These are phyloP conservation scores for Patiria miniata DNA, from an alignment of 35 echinoderm and acorn worm species.

Conservation along the genomic window DNA sequence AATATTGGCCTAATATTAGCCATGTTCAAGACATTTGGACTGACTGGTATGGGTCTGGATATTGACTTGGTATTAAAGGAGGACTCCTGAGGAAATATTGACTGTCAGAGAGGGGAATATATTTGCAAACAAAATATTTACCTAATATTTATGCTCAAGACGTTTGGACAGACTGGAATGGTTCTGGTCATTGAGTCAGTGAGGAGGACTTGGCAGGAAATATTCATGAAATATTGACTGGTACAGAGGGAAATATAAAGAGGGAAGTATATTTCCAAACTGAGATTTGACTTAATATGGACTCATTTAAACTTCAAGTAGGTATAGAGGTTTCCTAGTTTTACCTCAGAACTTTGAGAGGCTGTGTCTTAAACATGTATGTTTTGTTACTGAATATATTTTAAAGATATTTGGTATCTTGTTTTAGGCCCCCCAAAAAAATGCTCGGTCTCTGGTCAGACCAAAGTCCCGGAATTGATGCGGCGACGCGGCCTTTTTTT, in stretches of 20 bases:
- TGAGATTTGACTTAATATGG: too few species aligned
- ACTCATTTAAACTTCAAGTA: too few species aligned
- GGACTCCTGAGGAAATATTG: not conserved
- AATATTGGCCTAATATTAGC: too few species aligned
- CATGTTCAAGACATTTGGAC: constrained; percentile 62
- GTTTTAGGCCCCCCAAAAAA: too few species aligned
- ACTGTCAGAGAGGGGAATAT: not conserved
- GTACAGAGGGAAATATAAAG: not conserved
- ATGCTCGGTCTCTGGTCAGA: too few species aligned
- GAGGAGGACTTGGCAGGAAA: not conserved
- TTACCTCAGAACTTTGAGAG: too few species aligned
- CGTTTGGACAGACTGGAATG: constrained; percentile 66
- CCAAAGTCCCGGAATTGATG: too few species aligned
- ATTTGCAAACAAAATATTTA: not conserved
- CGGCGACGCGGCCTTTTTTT: too few species aligned
- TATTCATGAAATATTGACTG: not conserved
- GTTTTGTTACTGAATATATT: too few species aligned
- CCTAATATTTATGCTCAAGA: constrained; percentile 37
- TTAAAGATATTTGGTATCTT: too few species aligned
- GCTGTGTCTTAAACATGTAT: too few species aligned
- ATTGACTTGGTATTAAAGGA: constrained; percentile 77
- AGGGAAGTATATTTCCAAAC: not conserved
- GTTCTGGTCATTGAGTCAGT: constrained; percentile 81
- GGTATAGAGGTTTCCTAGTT: too few species aligned
- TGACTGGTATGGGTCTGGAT: constrained; percentile 78